Base-by-base conservation (phyloP, 2,888 invertebrate species). In the Plagodis dolabraria region DNA sequence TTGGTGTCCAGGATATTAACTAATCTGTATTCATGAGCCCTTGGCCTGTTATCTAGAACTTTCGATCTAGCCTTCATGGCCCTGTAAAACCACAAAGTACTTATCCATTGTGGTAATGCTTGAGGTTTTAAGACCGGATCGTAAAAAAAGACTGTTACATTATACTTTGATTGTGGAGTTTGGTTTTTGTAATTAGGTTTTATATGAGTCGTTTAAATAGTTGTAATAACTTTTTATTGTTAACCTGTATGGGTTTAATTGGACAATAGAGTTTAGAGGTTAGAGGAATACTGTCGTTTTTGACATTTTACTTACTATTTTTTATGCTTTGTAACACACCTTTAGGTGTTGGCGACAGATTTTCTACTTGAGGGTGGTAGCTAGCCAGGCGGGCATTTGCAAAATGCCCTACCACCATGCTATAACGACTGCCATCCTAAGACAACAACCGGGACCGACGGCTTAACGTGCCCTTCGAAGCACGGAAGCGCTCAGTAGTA, bases 11-110 rank as follows among this genome's bases (percentile, higher is more conserved):
- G 57, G 64, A 71, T 66, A 77, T 72, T 69, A 68, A 62, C 64
- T 69, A 69, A 76, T 77, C 72, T 75, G 70, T 77, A 77, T 77
- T 77, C 77, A 77, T 74, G 74, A 65, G 66, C 53, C 50, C 47
- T 50, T 53, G 45, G 44, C 43, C 53, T 43, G 33, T 57, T 51
- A 57, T 57, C 61, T 53, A 50, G 50, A 57, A 47, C 47, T 57
- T 53, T 53, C 57, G 52, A 61, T 54, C 51, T 54, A 51, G 50
- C 40, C 36, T 61, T 57, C 53, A 61, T 22, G 42, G 42, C 22
- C 35, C 40, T 22, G 42, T 55, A 48, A 44, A 36, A n/a, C 22
- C 36, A 40, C 11, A 33, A n/a, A 45, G 34, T 45, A 44, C 46
- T 50, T 54, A 53, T 47, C 12, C 47, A 40, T 47, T 47, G 44